Evolutionary conservation across 2,888 invertebrate species (phyloP).

Genomic region (Philhelius pedissequus): DNA sequence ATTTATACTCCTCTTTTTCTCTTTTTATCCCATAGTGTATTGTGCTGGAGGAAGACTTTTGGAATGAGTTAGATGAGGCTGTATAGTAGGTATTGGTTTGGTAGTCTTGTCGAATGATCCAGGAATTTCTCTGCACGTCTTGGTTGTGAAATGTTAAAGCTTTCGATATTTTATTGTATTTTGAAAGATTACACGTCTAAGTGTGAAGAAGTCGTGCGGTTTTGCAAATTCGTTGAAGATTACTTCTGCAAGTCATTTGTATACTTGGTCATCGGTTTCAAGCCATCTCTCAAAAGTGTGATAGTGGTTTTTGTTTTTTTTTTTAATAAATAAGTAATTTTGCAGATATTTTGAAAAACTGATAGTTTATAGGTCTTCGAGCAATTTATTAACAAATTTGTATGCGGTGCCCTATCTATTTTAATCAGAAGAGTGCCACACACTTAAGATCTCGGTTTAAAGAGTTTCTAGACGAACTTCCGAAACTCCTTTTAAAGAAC

Average conservation of each 20-base stretch:
- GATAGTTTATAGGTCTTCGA: too few relatives aligned
- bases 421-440: too few relatives aligned
- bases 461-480: too few relatives aligned
- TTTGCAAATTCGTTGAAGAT: background rate
- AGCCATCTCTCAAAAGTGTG: background rate
- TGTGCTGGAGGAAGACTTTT: background rate
- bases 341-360: background rate
- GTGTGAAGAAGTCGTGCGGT: slow-evolving; percentile 1
- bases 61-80: background rate
- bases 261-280: background rate
- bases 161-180: slow-evolving; percentile 5
- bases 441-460: too few relatives aligned
- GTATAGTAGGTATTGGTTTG: background rate
- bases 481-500: too few relatives aligned
- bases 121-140: background rate
- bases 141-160: background rate
- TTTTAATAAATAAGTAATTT: background rate
- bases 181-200: slow-evolving; percentile 1
- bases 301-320: background rate
- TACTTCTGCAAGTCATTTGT: slow-evolving; percentile 15
- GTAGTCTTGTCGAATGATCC: background rate
- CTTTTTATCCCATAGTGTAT: background rate
- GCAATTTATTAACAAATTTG: too few relatives aligned
- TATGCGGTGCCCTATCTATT: too few relatives aligned
- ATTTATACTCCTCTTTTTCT: background rate